These are phyloP conservation scores for Drosophila borealis DNA, from an alignment of 2,888 invertebrate species.

Conservation along the genomic window DNA sequence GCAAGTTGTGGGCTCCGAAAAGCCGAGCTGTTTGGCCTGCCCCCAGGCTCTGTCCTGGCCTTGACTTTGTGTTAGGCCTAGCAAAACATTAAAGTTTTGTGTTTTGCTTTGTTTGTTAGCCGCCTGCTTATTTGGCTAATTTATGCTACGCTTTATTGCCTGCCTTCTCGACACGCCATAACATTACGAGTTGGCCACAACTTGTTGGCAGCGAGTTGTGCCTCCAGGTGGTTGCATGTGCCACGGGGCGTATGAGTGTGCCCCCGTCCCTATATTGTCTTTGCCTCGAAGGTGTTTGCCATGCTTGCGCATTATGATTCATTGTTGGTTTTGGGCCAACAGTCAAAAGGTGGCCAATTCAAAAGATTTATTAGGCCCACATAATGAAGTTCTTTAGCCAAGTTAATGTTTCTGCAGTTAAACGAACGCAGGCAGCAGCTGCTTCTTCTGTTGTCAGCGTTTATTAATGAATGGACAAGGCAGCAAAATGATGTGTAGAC, in stretches of 20 bases:
- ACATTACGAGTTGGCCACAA: conserved; percentile 63
- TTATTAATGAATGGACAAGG: conserved; percentile 40
- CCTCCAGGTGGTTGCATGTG: conserved; percentile 24
- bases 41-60: conserved; percentile 24
- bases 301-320: conserved; percentile 66
- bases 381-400: conserved; percentile 71
- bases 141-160: conserved; percentile 76
- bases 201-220: conserved; percentile 27
- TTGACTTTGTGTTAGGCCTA: conserved; percentile 65
- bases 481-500: conserved; percentile 2
- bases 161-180: conserved; percentile 73
- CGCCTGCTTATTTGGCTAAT: conserved; percentile 75
- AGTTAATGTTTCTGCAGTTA: conserved; percentile 76
- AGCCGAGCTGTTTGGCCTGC: conserved; percentile 20
- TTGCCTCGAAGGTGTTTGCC: conserved; percentile 49
- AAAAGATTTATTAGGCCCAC: conserved; percentile 63
- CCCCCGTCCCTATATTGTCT: conserved; percentile 20
- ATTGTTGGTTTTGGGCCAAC: conserved; percentile 55
- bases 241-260: conserved; percentile 52
- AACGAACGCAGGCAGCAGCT: conserved; percentile 27
- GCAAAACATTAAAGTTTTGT: conserved; percentile 76
- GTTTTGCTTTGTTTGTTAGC: conserved; percentile 48
- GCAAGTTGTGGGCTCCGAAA: conserved; percentile 45
- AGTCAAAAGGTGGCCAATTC: conserved; percentile 73
- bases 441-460: conserved; percentile 47